A percentile compares a stretch with the other conserved stretches of the same genome.
Evolutionary conservation across 2,113 vertebrate genomes (phyloP).

Genomic region (Microtus oregoni): DNA sequence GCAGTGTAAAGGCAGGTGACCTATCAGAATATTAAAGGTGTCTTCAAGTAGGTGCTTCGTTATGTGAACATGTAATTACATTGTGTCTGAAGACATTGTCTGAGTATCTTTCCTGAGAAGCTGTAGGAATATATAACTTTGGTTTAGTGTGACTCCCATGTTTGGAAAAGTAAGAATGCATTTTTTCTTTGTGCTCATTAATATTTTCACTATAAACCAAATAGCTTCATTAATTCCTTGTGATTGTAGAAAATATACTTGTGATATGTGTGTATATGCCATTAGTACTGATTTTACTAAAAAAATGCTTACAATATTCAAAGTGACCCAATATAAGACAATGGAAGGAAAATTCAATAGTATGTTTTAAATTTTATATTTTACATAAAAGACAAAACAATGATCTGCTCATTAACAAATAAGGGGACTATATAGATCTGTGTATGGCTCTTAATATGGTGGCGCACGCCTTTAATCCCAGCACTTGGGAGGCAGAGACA

Average conservation of each 20-base stretch:
- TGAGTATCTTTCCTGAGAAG: background rate
- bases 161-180: background rate
- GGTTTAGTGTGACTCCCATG: background rate
- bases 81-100: conserved; percentile 53
- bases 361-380: background rate
- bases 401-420: background rate
- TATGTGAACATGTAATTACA: conserved; percentile 60
- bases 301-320: background rate
- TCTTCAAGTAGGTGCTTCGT: conserved; percentile 59
- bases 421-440: background rate
- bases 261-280: background rate
- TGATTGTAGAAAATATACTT: background rate
- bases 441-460: background rate
- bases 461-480: too few relatives aligned
- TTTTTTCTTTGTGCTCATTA: background rate
- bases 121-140: conserved; percentile 4
- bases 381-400: background rate
- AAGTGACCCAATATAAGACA: background rate
- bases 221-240: background rate
- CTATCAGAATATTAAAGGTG: conserved; percentile 61
- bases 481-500: too few relatives aligned
- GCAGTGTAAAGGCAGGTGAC: conserved; percentile 75
- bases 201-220: background rate
- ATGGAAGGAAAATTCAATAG: background rate
- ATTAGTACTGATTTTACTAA: background rate